These are phyloP conservation scores for Druon quercuslanigerum DNA, from an alignment of 1,140 invertebrate species.

Conservation along the genomic window DNA sequence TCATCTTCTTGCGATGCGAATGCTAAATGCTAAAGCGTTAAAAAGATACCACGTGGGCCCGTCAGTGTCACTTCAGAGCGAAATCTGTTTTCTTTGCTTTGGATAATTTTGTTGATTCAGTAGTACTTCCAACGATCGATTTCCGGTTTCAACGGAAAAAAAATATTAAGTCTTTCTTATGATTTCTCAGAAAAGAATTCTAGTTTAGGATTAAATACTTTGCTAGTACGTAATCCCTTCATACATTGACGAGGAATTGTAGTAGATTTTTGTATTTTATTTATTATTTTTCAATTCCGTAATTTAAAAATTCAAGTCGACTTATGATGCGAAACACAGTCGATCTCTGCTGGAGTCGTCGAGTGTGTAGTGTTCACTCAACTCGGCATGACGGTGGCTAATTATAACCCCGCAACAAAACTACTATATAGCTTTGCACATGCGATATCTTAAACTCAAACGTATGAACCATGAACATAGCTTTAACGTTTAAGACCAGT, in stretches of 20 bases:
- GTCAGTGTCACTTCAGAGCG: neutral
- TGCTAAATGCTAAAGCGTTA: neutral
- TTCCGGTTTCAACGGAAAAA: neutral
- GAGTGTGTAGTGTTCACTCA: slow-evolving; percentile 34
- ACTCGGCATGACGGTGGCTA: slow-evolving; percentile 52
- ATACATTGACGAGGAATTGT: too few relatives aligned
- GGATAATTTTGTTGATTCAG: slow-evolving; percentile 3
- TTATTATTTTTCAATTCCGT: neutral
- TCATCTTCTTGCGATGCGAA: neutral
- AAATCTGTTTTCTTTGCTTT: neutral
- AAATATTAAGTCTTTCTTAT: neutral
- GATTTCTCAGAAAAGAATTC: too few relatives aligned
- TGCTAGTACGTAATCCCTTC: too few relatives aligned
- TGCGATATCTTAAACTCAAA: slow-evolving; percentile 47
- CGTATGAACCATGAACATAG: neutral
- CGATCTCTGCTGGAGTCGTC: neutral
- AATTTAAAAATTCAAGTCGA: slow-evolving; percentile 1
- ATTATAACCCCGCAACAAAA: slow-evolving; percentile 64
- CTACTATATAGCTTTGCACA: slow-evolving; percentile 54
- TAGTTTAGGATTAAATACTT: too few relatives aligned
- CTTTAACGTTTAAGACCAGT: neutral
- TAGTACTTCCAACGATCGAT: neutral
- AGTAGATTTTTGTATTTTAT: neutral
- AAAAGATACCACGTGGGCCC: slow-evolving; percentile 23
- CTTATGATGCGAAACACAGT: slow-evolving; percentile 19